Percentiles rank a stretch among this genome's conserved stretches.
These are phyloP conservation scores for Phalacrocorax aristotelis DNA, from an alignment of 2,113 vertebrate genomes.

Conservation along the genomic window DNA sequence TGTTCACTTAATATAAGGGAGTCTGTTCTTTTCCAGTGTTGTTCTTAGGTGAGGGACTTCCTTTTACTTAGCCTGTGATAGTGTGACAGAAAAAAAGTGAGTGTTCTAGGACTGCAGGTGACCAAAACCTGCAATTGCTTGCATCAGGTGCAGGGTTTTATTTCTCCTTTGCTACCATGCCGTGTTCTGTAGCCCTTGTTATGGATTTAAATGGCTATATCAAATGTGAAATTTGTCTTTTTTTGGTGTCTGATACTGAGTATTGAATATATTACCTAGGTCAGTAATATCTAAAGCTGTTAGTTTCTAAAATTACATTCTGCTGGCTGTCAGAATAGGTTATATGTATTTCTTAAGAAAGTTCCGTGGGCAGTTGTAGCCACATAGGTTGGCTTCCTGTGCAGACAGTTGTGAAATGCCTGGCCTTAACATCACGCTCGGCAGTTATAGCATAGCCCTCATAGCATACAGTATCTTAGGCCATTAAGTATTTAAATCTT, in stretches of 20 bases:
- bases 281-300: constrained; percentile 44
- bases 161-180: not conserved
- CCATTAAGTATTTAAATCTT: not conserved
- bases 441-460: not conserved
- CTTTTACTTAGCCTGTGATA: not conserved
- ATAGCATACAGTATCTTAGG: not conserved
- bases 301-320: constrained; percentile 35
- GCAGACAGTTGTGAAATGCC: constrained; percentile 48
- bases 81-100: not conserved
- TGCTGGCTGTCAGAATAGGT: constrained; percentile 21
- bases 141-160: not conserved
- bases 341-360: constrained; percentile 37
- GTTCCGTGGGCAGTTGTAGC: constrained; percentile 32
- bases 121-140: not conserved
- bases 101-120: not conserved
- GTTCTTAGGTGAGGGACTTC: not conserved
- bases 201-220: not conserved
- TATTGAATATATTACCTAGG: not conserved
- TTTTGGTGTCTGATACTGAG: not conserved
- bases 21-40: not conserved
- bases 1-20: not conserved
- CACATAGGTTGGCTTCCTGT: constrained; percentile 14
- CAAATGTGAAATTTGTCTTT: not conserved
- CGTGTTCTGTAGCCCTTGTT: not conserved
- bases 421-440: not conserved